A percentile compares a stretch with the other conserved stretches of the same genome.
These are phyloP conservation scores for Onthophagus sagittarius DNA, from an alignment of 2,888 invertebrate species.

Conservation along the genomic window DNA sequence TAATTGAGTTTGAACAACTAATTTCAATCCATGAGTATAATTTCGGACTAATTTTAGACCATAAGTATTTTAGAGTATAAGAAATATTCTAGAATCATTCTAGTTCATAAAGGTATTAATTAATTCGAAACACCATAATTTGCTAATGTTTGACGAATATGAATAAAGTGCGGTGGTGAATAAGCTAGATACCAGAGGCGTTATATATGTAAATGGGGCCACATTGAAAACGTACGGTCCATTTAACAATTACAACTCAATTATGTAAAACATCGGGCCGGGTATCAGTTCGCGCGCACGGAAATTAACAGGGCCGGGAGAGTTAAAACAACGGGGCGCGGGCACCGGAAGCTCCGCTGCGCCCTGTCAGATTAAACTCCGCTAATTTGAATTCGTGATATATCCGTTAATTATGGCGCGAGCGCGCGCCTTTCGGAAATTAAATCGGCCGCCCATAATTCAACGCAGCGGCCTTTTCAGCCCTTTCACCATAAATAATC, in stretches of 20 bases:
- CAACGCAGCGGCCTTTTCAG: constrained; percentile 1
- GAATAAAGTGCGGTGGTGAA: background rate
- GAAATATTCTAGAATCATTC: too few species aligned
- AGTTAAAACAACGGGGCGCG: constrained; percentile 45
- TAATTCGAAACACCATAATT: too few species aligned
- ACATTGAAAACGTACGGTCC: constrained; percentile 47
- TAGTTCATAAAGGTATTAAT: too few species aligned
- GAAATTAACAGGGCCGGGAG: constrained; percentile 47
- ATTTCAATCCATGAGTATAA: too few species aligned
- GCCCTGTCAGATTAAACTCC: constrained; percentile 37
- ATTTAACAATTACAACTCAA: constrained; percentile 51
- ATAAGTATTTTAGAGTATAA: too few species aligned
- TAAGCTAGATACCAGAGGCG: background rate
- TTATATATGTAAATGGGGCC: constrained; percentile 43
- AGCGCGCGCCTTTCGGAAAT: constrained; percentile 32
- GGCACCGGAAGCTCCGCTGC: constrained; percentile 29
- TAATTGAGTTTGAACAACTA: too few species aligned
- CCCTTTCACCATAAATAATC: constrained; percentile 6
- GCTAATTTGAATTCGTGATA: constrained; percentile 47
- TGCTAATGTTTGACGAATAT: too few species aligned
- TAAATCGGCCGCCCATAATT: constrained; percentile 25
- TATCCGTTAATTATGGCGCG: constrained; percentile 38
- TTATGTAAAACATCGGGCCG: constrained; percentile 46
- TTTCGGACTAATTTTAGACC: too few species aligned
- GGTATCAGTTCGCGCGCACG: constrained; percentile 47